A percentile compares a stretch with the other conserved stretches of the same genome.
phyloP scores from a whole-genome alignment of 2,797 vertebrate species.

The Melanotaenia trifasciata region DNA sequence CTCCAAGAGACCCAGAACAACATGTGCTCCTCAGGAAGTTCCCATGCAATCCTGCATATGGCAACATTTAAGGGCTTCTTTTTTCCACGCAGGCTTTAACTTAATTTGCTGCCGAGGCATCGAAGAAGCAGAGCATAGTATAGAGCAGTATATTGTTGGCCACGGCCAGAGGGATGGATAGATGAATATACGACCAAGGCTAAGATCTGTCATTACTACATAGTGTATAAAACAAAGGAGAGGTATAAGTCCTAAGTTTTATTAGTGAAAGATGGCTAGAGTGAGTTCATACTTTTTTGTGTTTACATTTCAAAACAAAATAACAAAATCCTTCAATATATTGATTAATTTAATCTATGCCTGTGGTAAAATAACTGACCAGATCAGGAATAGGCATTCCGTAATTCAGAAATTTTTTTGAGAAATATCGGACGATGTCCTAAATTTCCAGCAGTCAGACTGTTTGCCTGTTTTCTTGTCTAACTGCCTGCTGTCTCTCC shows the following conservation, averaged over 20 bases:
- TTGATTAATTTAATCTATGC: background rate
- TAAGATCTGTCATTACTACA: conserved; percentile 62
- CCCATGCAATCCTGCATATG: conserved; percentile 89
- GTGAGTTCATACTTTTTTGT: conserved; percentile 30
- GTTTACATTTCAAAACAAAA: conserved; percentile 32
- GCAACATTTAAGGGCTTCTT: conserved; percentile 88
- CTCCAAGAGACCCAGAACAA: conserved; percentile 82
- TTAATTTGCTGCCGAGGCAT: conserved; percentile 86
- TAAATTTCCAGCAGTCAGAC: conserved; percentile 12
- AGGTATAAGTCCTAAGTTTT: conserved; percentile 29
- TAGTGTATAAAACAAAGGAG: conserved; percentile 48
- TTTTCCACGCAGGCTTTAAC: conserved; percentile 85
- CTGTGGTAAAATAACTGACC: background rate
- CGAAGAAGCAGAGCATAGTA: conserved; percentile 82
- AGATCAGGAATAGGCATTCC: background rate
- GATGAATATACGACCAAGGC: conserved; percentile 54
- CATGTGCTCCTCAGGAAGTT: conserved; percentile 87
- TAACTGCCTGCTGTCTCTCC: conserved; percentile 13
- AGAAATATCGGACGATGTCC: conserved; percentile 18
- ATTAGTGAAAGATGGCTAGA: conserved; percentile 34
- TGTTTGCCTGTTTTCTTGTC: conserved; percentile 29
- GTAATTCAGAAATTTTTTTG: conserved; percentile 1
- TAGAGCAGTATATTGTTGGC: conserved; percentile 77
- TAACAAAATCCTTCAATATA: conserved; percentile 14
- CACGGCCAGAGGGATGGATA: conserved; percentile 68